Percentiles rank a stretch among this genome's conserved stretches.
Evolutionary conservation across 2,113 vertebrate species (phyloP).

Genomic region (Macroglossus sobrinus): DNA sequence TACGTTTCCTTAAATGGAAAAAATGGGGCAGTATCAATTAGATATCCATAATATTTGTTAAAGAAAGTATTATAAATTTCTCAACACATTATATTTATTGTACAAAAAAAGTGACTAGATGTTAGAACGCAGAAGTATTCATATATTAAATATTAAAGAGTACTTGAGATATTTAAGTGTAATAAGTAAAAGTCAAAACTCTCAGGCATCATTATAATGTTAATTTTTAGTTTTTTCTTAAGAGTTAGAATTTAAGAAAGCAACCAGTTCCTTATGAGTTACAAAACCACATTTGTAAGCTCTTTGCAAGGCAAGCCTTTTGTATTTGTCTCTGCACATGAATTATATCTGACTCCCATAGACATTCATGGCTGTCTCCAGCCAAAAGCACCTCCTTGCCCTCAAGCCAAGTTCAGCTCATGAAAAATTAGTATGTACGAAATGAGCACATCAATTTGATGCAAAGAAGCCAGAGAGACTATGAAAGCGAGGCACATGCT

Average conservation of each 20-base stretch:
- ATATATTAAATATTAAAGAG: not conserved
- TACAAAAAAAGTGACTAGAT: not conserved
- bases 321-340: not conserved
- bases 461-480: not conserved
- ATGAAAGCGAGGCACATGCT: not conserved
- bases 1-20: not conserved
- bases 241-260: not conserved
- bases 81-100: not conserved
- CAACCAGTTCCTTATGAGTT: not conserved
- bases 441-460: not conserved
- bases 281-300: not conserved
- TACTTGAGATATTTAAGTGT: not conserved
- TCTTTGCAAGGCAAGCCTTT: not conserved
- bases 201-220: not conserved
- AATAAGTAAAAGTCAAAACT: not conserved
- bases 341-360: not conserved
- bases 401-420: not conserved
- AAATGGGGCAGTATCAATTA: not conserved
- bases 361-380: not conserved
- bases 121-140: not conserved
- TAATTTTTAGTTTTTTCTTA: not conserved
- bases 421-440: constrained; percentile 27
- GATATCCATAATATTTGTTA: not conserved
- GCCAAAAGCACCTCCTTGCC: not conserved
- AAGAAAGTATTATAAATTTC: not conserved